Conservation (phyloP, 2,888 invertebrate genomes). For the Scelioninae gen. 1 region DNA sequence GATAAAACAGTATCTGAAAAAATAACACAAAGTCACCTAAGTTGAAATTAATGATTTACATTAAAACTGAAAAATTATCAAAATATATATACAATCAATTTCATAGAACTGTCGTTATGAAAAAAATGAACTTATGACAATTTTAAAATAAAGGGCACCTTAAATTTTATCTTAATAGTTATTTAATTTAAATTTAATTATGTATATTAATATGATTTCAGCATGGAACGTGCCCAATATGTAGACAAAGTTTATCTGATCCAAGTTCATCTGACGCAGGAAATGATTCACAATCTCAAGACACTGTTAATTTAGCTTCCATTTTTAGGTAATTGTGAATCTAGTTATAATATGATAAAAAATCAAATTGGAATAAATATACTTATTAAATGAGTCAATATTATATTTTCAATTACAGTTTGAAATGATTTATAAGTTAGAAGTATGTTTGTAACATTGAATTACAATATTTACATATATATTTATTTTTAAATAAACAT, state of each 20-base stretch:
- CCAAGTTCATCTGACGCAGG: slow-evolving; percentile 83
- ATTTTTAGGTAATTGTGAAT: slow-evolving; percentile 79
- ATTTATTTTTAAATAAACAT: background rate
- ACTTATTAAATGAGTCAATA: slow-evolving; percentile 7
- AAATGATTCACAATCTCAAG: slow-evolving; percentile 73
- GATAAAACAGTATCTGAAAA: too few species aligned
- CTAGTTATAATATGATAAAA: background rate
- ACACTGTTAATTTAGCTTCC: slow-evolving; percentile 82
- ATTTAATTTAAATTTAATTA: slow-evolving; percentile 27
- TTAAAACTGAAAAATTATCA: too few species aligned
- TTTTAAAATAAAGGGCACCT: too few species aligned
- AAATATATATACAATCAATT: too few species aligned
- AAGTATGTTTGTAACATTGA: background rate
- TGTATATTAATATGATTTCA: slow-evolving; percentile 74
- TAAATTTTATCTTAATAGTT: too few species aligned
- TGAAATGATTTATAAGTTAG: background rate
- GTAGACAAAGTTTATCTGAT: slow-evolving; percentile 90
- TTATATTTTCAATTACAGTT: background rate
- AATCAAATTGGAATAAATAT: slow-evolving; percentile 16
- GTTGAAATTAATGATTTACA: too few species aligned
- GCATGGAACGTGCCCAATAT: slow-evolving; percentile 98
- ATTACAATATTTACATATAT: background rate
- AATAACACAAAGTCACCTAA: too few species aligned
- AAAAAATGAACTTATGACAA: too few species aligned
- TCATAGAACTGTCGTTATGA: too few species aligned